Evolutionary conservation across 2,797 vertebrate species (phyloP), one percentile per base, ranked within the genome.

Genomic region (Ptychobarbus kaznakovi): DNA sequence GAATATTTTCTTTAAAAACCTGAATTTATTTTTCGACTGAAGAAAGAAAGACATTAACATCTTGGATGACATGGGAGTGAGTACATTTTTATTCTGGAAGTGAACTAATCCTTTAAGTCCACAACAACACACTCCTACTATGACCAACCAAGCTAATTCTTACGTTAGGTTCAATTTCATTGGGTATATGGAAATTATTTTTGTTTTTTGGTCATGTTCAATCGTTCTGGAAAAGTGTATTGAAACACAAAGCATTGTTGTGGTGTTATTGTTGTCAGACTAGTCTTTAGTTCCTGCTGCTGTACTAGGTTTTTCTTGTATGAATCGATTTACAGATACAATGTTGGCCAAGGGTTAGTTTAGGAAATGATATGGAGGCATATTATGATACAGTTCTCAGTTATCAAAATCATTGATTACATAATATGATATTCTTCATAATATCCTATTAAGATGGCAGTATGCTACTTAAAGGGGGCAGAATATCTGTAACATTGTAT

Each of bases 401-500:
- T 40, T 25, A 18, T 68, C 61, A 65, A 22, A 63, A 65, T 53
- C 82, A 83, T 66, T 83, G 20, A 76, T 53, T 38, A 25, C 15
- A 49, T 83, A 53, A 83, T 49, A 51, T 20, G 44, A 83, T 76
- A 66, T 76, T 76, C 32, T 35, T 66, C 58, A 51, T 66, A 66
- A 38, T 42, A 42, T 75, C 28, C 13, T n/a, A 51, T 76, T 51
- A n/a, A 28, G 32, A 82, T 35, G 25, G 12, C 58, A 46, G 12
- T 49, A n/a, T 40, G 44, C 44, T 25, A n/a, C 28, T 65, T 65
- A 51, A 65, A 83, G 32, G 12, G 25, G 40, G 2, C 1, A 63
- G 15, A 7, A 40, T 25, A 49, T 82, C 25, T 70, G 13, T 61
- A 53, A 53, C n/a, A 2, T 63, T 61, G 68, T 42, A 9, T 72